phyloP scores from a whole-genome alignment of 1,140 invertebrate species.

The Papilio machaon region DNA sequence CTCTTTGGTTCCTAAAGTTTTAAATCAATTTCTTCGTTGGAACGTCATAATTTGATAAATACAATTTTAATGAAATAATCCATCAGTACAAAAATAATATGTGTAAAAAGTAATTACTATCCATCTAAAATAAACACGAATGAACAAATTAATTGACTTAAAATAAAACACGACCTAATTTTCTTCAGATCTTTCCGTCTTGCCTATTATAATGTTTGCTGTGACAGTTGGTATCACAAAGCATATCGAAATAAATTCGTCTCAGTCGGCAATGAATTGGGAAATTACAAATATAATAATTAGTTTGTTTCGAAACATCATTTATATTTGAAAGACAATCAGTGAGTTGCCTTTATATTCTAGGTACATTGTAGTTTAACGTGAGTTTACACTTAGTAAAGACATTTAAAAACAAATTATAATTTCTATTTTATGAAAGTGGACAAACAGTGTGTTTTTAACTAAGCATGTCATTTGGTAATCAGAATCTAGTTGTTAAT shows the following conservation, averaged over 20 bases:
- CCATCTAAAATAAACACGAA: not conserved
- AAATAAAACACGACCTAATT: conserved; percentile 1
- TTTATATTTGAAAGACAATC: conserved; percentile 67
- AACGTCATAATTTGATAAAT: not conserved
- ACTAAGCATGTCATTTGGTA: no score
- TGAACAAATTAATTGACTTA: not conserved
- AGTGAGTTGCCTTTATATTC: conserved; percentile 39
- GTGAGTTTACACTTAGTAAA: no score
- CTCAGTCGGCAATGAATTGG: conserved; percentile 61
- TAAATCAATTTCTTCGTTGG: not conserved
- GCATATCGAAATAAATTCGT: conserved; percentile 62
- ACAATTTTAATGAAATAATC: no score
- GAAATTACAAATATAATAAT: conserved; percentile 73
- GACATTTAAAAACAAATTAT: no score
- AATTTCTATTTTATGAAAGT: no score
- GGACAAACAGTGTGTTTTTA: no score
- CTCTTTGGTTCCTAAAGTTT: not conserved
- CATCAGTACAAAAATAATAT: not conserved
- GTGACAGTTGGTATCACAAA: conserved; percentile 47
- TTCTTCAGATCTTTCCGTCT: conserved; percentile 1
- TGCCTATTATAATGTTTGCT: conserved; percentile 18
- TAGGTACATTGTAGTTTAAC: not conserved
- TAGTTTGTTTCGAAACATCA: conserved; percentile 67
- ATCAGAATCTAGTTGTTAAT: no score
- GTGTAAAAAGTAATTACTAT: not conserved